Conservation (phyloP, 1,140 invertebrate genomes). For the Drosophila serrata region DNA sequence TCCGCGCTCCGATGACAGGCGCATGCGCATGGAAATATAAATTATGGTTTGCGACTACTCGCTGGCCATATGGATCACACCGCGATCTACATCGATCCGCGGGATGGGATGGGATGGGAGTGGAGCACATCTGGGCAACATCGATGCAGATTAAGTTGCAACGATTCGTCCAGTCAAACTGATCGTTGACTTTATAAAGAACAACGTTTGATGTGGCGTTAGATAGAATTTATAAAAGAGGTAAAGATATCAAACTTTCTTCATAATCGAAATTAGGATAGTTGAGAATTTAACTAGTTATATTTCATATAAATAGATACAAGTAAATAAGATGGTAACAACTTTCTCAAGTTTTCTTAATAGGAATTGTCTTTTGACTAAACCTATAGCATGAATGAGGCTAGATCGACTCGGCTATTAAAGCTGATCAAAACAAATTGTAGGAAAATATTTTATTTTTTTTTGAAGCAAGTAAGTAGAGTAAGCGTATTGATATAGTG, state of each 20-base stretch:
- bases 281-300: too few species aligned
- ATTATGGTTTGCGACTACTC: conserved; percentile 55
- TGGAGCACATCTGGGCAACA: conserved; percentile 28
- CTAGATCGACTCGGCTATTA: too few species aligned
- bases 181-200: conserved; percentile 2
- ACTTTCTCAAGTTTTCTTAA: too few species aligned
- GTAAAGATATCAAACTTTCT: too few species aligned
- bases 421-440: too few species aligned
- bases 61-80: conserved; percentile 27
- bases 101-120: not conserved
- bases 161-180: conserved; percentile 20
- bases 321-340: too few species aligned
- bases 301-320: too few species aligned
- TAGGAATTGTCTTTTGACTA: too few species aligned
- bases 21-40: conserved; percentile 68
- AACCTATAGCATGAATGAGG: too few species aligned
- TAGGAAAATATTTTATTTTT: too few species aligned
- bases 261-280: not conserved
- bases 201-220: not conserved
- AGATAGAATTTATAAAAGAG: not conserved
- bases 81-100: not conserved
- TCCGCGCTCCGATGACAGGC: conserved; percentile 64
- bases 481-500: too few species aligned
- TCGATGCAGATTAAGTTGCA: conserved; percentile 56
- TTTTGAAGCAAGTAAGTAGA: too few species aligned